Conservation (phyloP, 92 coral and sea anemone genomes). For the Phymanthus crucifer region DNA sequence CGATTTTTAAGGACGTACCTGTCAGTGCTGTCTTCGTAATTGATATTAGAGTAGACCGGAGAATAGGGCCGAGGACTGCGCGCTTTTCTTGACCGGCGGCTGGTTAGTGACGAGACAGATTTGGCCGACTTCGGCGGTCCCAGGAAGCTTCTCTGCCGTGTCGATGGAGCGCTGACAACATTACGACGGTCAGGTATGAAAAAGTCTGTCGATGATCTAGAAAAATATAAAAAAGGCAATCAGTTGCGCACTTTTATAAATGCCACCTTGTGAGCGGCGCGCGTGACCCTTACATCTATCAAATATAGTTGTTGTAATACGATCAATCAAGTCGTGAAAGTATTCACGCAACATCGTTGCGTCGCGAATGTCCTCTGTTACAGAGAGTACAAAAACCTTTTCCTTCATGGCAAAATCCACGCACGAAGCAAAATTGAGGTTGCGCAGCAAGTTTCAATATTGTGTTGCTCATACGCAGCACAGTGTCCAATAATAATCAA, state of each 20-base stretch:
- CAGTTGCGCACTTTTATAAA: background rate
- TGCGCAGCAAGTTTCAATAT: too few species aligned
- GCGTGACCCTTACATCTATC: too few species aligned
- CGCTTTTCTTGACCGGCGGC: constrained; percentile 56
- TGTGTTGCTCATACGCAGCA: too few species aligned
- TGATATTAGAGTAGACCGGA: constrained; percentile 82
- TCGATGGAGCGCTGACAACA: constrained; percentile 53
- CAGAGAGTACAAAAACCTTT: too few species aligned
- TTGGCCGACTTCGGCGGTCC: constrained; percentile 63
- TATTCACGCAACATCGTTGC: too few species aligned
- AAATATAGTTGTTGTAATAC: too few species aligned
- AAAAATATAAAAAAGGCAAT: background rate
- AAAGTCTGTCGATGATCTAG: constrained; percentile 63
- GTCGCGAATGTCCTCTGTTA: too few species aligned
- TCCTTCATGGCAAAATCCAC: too few species aligned
- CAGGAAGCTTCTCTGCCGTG: constrained; percentile 36
- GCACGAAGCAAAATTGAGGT: too few species aligned
- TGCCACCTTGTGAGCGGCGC: too few species aligned
- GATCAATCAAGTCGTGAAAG: too few species aligned
- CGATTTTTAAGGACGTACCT: constrained; percentile 74
- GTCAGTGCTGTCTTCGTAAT: constrained; percentile 74
- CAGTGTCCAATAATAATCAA: too few species aligned
- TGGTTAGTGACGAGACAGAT: constrained; percentile 46
- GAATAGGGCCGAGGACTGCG: constrained; percentile 86
- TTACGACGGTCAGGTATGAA: constrained; percentile 40